Base-by-base conservation (phyloP, 2,113 vertebrate genomes). In the Gymnobelideus leadbeateri region DNA sequence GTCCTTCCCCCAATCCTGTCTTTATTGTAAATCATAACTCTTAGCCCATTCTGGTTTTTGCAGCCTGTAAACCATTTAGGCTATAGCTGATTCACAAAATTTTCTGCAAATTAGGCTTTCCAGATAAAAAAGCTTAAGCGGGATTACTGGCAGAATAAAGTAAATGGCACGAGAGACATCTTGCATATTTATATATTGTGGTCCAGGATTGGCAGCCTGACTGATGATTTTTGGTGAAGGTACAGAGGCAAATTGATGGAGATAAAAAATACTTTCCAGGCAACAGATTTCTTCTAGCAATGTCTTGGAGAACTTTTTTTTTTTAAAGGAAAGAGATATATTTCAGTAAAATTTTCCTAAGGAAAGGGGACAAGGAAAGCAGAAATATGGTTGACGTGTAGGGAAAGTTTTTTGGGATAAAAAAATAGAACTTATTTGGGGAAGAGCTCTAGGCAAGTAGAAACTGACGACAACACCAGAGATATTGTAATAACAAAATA, bases 61-160 rank as follows among this genome's bases (percentile, higher is more conserved):
- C 37, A 92, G 43, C 21, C 10, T 89, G 12, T n/a, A 94, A 92
- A 21, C 51, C 89, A 52, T 61, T 16, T 93, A 92, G 68, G 21
- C 77, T 90, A 92, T 49, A 53, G 93, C 26, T 77, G 51, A 57
- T 91, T 93, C 90, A 28, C 93, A 55, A 92, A 77, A 68, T 95
- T 19, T 47, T 94, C 46, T 92, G 84, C 47, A 97, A 93, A 94
- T 31, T 50, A 92, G 26, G 24, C 43, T 95, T 96, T 96, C 49
- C 37, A 52, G 51, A 95, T 52, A 92, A 93, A 92, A 49, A 47
- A n/a, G 31, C 0, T 95, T 91, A 31, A 68, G 21, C 2, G 25
- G 26, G 47, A 31, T 3, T 68, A 52, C 5, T 91, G 50, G 26
- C 49, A 47, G 37, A 0, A 0, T 16, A 37, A 25, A 84, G 37